These are phyloP conservation scores for Brachirus orientalis DNA, from an alignment of 2,113 vertebrate genomes.

Conservation along the genomic window DNA sequence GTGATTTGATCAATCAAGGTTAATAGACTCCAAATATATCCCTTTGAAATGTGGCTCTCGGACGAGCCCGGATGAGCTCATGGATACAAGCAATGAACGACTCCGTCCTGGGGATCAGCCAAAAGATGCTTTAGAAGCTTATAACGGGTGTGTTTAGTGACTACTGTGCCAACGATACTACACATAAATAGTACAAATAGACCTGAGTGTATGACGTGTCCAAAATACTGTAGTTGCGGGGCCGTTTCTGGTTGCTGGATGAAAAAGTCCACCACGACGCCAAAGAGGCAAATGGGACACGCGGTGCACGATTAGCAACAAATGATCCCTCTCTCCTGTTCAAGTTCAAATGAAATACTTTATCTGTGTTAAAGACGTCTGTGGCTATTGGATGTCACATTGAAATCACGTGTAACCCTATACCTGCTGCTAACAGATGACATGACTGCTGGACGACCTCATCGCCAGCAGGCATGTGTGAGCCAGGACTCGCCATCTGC, in stretches of 20 bases:
- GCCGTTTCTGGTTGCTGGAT: constrained; percentile 45
- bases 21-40: constrained; percentile 11
- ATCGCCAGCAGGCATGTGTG: constrained; percentile 37
- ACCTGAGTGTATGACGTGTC: constrained; percentile 3
- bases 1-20: constrained; percentile 6
- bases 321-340: constrained; percentile 55
- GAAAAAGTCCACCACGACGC: constrained; percentile 33
- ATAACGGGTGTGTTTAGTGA: constrained; percentile 43
- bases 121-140: constrained; percentile 38
- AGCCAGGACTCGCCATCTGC: constrained; percentile 34
- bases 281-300: constrained; percentile 45
- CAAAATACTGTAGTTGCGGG: constrained; percentile 48
- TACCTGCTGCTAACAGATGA: constrained; percentile 55
- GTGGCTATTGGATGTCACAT: constrained; percentile 57
- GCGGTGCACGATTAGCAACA: constrained; percentile 44
- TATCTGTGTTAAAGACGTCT: constrained; percentile 64
- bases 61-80: constrained; percentile 11
- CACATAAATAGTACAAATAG: constrained; percentile 23
- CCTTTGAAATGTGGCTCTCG: constrained; percentile 18
- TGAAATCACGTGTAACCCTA: constrained; percentile 58
- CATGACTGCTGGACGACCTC: constrained; percentile 72
- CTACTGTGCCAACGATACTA: constrained; percentile 19
- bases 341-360: constrained; percentile 64
- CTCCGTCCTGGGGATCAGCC: constrained; percentile 12
- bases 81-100: background rate